Base-by-base conservation (phyloP, 2,888 invertebrate species). In the Aromia moschata region DNA sequence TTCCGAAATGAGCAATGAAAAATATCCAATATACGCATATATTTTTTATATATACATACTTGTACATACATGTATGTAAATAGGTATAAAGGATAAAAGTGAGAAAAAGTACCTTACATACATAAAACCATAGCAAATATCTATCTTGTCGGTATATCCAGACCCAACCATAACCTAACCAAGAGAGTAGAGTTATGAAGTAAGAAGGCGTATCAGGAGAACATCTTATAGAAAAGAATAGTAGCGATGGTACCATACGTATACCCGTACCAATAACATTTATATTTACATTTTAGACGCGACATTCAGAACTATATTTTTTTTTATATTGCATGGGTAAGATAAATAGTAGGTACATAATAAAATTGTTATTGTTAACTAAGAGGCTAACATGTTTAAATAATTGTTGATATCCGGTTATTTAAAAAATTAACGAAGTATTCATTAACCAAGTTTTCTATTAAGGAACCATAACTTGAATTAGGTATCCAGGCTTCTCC, bases 401-500 rank as follows among this genome's bases (percentile, higher is more conserved):
- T 25, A 25, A 25, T 25, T 25, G 25, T 3, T 25, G 25, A n/a
- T 7, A 25, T 25, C 25, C 7, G 25, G 3, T 33, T 33, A 33
- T 33, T n/a, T 33, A 33, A 7, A 11, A 33, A 33, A 33, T 33
- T 33, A 33, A 33, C 33, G n/a, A 33, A 33, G 7, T 33, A 9
- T 33, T 33, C 33, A 33, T 10, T 33, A 33, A 11, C 33, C 11
- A 41, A 17, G 9, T 17, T 25, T 30, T 15, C 1, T 30, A 44
- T 5, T n/a, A 49, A 38, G 49, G 15, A 2, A n/a, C 9, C 49
- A 49, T 38, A 25, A 49, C 14, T 20, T 10, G 12, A 12, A 14
- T 1, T 5, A 17, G 40, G 17, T 41, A 41, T 14, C 1, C 14
- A 15, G 16, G 17, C 9, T 41, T 14, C 40, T 15, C 2, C 17